Conservation (phyloP, 37 sponge, comb jelly and placozoan species). For the Eunapius fragilis region DNA sequence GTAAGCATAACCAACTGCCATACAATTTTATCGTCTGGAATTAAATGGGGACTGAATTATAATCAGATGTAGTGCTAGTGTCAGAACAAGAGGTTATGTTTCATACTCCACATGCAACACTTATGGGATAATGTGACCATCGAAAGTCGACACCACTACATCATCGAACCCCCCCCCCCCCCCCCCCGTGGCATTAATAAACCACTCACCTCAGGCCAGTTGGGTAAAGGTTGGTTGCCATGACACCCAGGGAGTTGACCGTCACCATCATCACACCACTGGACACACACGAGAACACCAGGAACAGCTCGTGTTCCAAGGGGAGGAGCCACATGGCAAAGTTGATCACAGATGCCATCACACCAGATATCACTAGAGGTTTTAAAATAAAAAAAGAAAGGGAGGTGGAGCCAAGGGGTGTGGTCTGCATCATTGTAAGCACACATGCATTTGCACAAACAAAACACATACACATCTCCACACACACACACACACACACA, state of each 20-base stretch:
- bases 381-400: too few relatives aligned
- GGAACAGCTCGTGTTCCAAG: conserved; percentile 7
- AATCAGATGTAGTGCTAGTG: too few relatives aligned
- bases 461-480: background rate
- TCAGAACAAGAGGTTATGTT: too few relatives aligned
- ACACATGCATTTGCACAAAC: conserved; percentile 6
- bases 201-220: conserved; percentile 2
- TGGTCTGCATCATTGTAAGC: background rate
- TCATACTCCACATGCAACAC: conserved; percentile 9
- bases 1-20: too few relatives aligned
- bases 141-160: too few relatives aligned
- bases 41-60: too few relatives aligned
- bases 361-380: conserved; percentile 34
- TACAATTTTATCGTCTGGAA: too few relatives aligned
- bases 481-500: background rate
- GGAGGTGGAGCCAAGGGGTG: too few relatives aligned
- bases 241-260: conserved; percentile 38
- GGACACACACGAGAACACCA: conserved; percentile 52
- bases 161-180: background rate
- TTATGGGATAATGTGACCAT: too few relatives aligned
- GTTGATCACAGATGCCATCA: conserved; percentile 16
- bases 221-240: conserved; percentile 19
- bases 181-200: background rate
- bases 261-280: conserved; percentile 49
- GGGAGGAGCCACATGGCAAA: conserved; percentile 53